Percentiles rank a stretch among this genome's conserved stretches.
phyloP scores from a whole-genome alignment of 2,113 vertebrate genomes.

The Pycnonotus jocosus region DNA sequence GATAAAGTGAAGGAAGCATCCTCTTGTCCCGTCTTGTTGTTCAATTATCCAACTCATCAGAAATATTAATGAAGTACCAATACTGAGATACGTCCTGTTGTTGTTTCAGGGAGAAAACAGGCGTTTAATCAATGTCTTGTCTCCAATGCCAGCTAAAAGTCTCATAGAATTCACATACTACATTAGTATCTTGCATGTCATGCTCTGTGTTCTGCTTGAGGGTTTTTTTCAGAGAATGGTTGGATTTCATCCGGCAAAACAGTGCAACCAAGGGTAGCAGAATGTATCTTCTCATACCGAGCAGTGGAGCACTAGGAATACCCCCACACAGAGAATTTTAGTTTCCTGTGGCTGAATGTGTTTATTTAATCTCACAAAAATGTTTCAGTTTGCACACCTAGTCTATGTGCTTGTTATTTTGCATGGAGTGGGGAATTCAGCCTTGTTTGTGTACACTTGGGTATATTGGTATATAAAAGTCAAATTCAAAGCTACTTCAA shows the following conservation, averaged over 20 bases:
- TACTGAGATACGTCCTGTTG: background rate
- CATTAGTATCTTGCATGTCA: background rate
- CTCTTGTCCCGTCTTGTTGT: background rate
- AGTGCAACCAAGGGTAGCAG: background rate
- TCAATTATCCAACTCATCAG: background rate
- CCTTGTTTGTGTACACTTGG: background rate
- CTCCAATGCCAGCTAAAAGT: background rate
- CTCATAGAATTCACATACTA: background rate
- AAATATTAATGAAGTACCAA: background rate
- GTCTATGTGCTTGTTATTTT: background rate
- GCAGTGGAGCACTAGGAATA: background rate
- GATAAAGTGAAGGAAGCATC: background rate
- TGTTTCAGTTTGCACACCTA: background rate
- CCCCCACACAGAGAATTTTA: accelerated
- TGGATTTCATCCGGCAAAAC: background rate
- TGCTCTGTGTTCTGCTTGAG: background rate
- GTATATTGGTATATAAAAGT: background rate
- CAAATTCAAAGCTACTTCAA: background rate
- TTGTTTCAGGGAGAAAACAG: background rate
- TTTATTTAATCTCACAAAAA: background rate
- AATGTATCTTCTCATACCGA: background rate
- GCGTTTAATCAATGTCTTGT: background rate
- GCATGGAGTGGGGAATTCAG: background rate
- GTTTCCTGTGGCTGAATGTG: background rate
- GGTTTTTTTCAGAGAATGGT: background rate